Evolutionary conservation across 2,888 invertebrate species (phyloP).

Genomic region (Zaprionus bogoriensis): DNA sequence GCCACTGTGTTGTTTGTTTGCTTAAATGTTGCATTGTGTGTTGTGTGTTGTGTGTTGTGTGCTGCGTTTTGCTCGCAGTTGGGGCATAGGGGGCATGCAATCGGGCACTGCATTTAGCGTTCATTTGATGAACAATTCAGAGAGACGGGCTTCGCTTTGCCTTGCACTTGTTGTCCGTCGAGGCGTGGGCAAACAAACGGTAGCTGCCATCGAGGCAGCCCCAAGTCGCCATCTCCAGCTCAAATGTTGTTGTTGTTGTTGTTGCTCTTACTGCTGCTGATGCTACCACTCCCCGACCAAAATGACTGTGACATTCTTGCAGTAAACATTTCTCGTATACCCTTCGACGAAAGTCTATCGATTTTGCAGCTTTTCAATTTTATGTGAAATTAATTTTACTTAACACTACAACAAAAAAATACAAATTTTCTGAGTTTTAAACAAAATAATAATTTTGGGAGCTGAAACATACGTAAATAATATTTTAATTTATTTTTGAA

Average conservation of each 20-base stretch:
- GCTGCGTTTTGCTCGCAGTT: no score
- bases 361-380: neutral
- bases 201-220: constrained; percentile 53
- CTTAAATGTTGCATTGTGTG: constrained; percentile 76
- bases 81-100: constrained; percentile 12
- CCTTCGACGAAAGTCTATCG: neutral
- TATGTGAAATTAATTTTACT: no score
- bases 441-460: no score
- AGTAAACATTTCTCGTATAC: constrained; percentile 41
- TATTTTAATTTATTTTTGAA: no score
- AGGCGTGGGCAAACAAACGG: constrained; percentile 70
- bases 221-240: constrained; percentile 30
- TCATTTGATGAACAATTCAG: constrained; percentile 74
- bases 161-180: constrained; percentile 62
- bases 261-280: constrained; percentile 9
- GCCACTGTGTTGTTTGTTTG: constrained; percentile 64
- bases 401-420: no score
- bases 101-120: constrained; percentile 61
- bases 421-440: no score
- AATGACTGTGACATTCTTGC: constrained; percentile 79
- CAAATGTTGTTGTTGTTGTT: constrained; percentile 33
- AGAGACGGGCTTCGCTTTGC: constrained; percentile 46
- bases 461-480: no score
- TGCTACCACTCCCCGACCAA: constrained; percentile 50
- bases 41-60: constrained; percentile 49